Conservation (phyloP, 2,797 vertebrate species). For the Crocidura indochinensis region DNA sequence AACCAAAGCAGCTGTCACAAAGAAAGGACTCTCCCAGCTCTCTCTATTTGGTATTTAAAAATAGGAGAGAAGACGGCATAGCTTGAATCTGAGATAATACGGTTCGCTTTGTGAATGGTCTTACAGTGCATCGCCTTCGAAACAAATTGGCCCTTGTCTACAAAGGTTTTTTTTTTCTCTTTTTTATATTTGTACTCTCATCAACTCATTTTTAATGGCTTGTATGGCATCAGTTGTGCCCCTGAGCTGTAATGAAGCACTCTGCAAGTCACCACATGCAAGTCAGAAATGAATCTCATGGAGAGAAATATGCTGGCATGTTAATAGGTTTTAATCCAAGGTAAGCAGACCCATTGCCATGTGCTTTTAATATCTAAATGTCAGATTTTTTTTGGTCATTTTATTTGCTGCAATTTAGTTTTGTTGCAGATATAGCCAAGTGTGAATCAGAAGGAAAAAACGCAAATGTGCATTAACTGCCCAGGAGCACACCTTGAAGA, state of each 20-base stretch:
- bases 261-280: constrained; percentile 90
- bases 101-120: constrained; percentile 82
- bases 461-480: constrained; percentile 79
- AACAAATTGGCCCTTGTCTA: constrained; percentile 84
- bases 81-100: constrained; percentile 88
- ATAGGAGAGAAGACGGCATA: constrained; percentile 84
- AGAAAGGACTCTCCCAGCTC: constrained; percentile 73
- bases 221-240: constrained; percentile 89
- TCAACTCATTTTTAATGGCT: constrained; percentile 92
- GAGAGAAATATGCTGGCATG: constrained; percentile 77
- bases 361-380: constrained; percentile 88
- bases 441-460: constrained; percentile 78
- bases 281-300: constrained; percentile 89
- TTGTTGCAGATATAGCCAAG: constrained; percentile 81
- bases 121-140: constrained; percentile 85
- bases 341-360: constrained; percentile 91
- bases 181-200: constrained; percentile 80
- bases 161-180: constrained; percentile 78
- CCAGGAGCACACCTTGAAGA: constrained; percentile 86
- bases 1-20: constrained; percentile 80
- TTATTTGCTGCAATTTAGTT: constrained; percentile 83
- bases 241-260: constrained; percentile 91
- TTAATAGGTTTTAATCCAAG: constrained; percentile 92
- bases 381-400: constrained; percentile 85
- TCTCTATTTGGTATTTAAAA: constrained; percentile 85